Base-by-base conservation (phyloP, 2,888 invertebrate genomes). In the Nomada flava region DNA sequence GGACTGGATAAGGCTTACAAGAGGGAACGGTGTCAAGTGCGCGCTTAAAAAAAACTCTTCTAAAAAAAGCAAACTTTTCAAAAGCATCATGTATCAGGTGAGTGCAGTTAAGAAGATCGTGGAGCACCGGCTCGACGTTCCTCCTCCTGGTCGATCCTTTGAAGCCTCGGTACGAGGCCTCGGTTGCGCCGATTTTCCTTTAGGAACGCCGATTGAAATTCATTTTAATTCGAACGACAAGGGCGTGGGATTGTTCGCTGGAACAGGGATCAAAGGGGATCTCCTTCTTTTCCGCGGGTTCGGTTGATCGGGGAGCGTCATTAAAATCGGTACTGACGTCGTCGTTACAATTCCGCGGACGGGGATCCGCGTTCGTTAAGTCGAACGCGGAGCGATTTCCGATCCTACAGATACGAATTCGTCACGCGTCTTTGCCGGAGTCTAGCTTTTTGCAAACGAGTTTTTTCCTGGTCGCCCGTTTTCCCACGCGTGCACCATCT, bases 1-100 rank as follows among this genome's bases (percentile, higher is more conserved):
- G 63, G 26, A 71, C 42, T 52, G 80, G 63, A 73, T 82, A 68
- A 72, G 65, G 83, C 78, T 83, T 78, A 74, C 82, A 72, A 83
- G 75, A 74, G 70, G 71, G 71, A 79, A 79, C 68, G 76, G 78
- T 81, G 76, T 84, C 83, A 80, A 79, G 82, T 84, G 82, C 82
- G 71, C 81, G 74, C 82, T 83, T 78, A 77, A 82, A 82, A 78
- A 81, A 74, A 78, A 68, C 83, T 82, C 71, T 67, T 83, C 82
- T 77, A 78, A 74, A 83, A 83, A 82, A 83, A 83, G 83, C 82
- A 83, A 83, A 82, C 83, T 83, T 83, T 69, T 82, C 70, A 78
- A 77, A 82, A 83, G 83, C 82, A 77, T 69, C 73, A 53, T 71
- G 78, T 78, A 83, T 83, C 70, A 82, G 83, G 68, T 70, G 78